Base-by-base conservation (phyloP, 2,797 vertebrate species). In the Malacoraja senta region DNA sequence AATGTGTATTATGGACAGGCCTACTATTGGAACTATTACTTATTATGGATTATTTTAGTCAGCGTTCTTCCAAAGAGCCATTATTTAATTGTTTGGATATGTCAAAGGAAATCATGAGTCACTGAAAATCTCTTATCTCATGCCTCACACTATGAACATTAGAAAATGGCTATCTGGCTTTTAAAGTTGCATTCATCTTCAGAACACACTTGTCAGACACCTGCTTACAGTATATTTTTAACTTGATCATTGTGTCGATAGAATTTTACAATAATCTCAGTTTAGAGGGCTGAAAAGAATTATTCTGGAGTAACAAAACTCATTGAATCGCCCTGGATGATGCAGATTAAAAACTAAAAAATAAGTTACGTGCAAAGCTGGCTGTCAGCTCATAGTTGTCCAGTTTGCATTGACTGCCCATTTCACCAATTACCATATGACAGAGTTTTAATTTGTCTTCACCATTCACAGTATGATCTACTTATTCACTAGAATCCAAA, bases 51-150 rank as follows among this genome's bases (percentile, higher is more conserved):
- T n/a, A 88, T 17, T n/a, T 19, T 21, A n/a, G 61, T 88, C 61
- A 88, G 84, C 61, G 9, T 65, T 88, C 84, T 88, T 88, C 84
- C 65, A 88, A 61, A 88, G 65, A 65, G 61, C 19, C 17, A 32
- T 32, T 63, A 19, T 88, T 65, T n/a, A 65, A 88, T 65, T 86
- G 83, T 61, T 86, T 86, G n/a, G 29, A 88, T 65, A 32, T 88
- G 29, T 88, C 65, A 61, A 86, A 26, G 80, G 83, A 63, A 12
- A n/a, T 29, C 26, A n/a, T 32, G 3, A 32, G 32, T 65, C 29
- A 32, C 2, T 32, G 61, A 19, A 29, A 88, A 88, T 88, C 2
- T 65, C 29, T 88, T 13, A 88, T 65, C 84, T 65, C 29, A 32
- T 84, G 44, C 44, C 81, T 17, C 84, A 65, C 61, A 8, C 17